These are phyloP conservation scores for Choristoneura rosaceana DNA, from an alignment of 2,888 invertebrate species.

Conservation along the genomic window DNA sequence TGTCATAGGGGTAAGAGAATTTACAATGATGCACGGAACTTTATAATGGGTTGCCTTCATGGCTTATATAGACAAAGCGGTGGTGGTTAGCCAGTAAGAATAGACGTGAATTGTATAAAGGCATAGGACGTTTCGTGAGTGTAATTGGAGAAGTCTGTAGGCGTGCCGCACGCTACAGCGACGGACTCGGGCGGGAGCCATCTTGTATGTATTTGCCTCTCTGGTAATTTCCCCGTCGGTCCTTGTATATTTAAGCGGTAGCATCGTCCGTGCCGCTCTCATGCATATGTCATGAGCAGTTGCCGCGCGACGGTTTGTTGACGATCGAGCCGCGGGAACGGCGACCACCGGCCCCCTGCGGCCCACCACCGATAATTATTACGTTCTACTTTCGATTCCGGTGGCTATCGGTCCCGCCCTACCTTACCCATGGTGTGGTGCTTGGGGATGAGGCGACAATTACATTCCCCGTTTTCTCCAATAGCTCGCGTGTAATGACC, in stretches of 20 bases:
- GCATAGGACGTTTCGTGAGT: slow-evolving; percentile 75
- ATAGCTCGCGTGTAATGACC: slow-evolving; percentile 62
- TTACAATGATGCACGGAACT: slow-evolving; percentile 70
- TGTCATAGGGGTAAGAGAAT: slow-evolving; percentile 61
- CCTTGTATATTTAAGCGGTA: slow-evolving; percentile 81
- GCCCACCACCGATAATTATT: slow-evolving; percentile 78
- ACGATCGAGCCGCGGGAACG: slow-evolving; percentile 79
- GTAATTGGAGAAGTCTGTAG: slow-evolving; percentile 69
- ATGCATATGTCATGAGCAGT: slow-evolving; percentile 86
- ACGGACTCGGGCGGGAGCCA: slow-evolving; percentile 64
- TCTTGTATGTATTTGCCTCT: slow-evolving; percentile 81
- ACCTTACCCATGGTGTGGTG: slow-evolving; percentile 50
- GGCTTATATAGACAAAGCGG: slow-evolving; percentile 70
- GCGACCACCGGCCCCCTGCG: slow-evolving; percentile 68
- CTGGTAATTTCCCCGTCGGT: slow-evolving; percentile 78
- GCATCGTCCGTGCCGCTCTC: slow-evolving; percentile 74
- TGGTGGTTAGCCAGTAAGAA: slow-evolving; percentile 68
- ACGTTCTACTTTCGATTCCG: slow-evolving; percentile 79
- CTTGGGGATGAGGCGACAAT: slow-evolving; percentile 80
- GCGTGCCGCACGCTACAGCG: slow-evolving; percentile 71
- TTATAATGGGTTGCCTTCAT: slow-evolving; percentile 70
- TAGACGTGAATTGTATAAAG: slow-evolving; percentile 69
- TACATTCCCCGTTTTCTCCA: slow-evolving; percentile 72
- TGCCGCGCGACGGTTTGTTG: slow-evolving; percentile 84
- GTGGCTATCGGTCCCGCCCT: slow-evolving; percentile 68